Evolutionary conservation across 2,797 vertebrate species (phyloP).

Genomic region (Champsocephalus esox): DNA sequence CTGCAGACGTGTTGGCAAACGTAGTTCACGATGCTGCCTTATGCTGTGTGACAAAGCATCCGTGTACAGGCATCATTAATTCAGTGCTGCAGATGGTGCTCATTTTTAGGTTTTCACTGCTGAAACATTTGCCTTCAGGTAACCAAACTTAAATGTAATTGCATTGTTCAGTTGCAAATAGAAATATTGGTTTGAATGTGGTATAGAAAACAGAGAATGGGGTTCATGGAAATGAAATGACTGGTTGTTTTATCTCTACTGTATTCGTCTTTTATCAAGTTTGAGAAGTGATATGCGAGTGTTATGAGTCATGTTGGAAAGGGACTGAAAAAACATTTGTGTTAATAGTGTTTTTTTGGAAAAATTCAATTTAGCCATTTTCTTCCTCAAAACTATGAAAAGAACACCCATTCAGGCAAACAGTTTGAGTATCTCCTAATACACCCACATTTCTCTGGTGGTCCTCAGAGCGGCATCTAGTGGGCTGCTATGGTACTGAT

Average conservation of each 20-base stretch:
- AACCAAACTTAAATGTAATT: background rate
- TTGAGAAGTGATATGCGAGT: background rate
- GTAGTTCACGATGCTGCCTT: slow-evolving; percentile 21
- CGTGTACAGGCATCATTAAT: slow-evolving; percentile 24
- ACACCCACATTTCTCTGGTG: too few relatives aligned
- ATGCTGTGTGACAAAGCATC: slow-evolving; percentile 22
- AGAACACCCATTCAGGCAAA: background rate
- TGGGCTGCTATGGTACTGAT: too few relatives aligned
- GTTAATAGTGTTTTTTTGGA: background rate
- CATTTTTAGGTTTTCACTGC: slow-evolving; percentile 19
- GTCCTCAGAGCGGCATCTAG: too few relatives aligned
- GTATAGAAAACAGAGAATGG: background rate
- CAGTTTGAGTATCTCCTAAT: background rate
- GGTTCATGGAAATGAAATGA: background rate
- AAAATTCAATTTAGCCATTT: background rate
- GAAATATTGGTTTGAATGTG: background rate
- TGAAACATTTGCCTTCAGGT: background rate
- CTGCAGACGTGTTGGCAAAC: slow-evolving; percentile 39
- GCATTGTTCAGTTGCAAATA: background rate
- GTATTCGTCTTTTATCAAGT: background rate
- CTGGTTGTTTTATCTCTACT: background rate
- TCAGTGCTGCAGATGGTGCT: slow-evolving; percentile 38
- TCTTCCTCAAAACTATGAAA: background rate
- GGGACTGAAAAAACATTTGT: slow-evolving; percentile 1
- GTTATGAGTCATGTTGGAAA: background rate